These are phyloP conservation scores for Cliona cf. orientalis DNA, from an alignment of 37 sponge, comb jelly and placozoan species.

Conservation along the genomic window DNA sequence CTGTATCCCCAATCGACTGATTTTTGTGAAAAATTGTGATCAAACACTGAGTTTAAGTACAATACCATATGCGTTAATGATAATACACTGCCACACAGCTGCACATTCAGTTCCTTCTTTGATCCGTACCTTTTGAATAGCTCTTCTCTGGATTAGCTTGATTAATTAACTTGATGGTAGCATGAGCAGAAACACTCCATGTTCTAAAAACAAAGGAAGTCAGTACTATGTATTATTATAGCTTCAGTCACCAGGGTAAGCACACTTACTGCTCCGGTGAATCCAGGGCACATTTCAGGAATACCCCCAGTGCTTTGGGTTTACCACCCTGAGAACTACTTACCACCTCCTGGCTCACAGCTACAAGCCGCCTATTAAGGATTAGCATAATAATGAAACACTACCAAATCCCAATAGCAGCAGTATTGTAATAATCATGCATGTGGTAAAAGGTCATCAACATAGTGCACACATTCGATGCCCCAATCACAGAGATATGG, in stretches of 20 bases:
- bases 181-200: slow-evolving; percentile 11
- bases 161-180: slow-evolving; percentile 12
- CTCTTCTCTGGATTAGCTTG: slow-evolving; percentile 30
- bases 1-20: slow-evolving; percentile 48
- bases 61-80: background rate
- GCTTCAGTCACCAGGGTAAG: background rate
- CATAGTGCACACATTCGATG: too few relatives aligned
- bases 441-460: background rate
- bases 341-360: slow-evolving; percentile 17
- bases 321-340: slow-evolving; percentile 20
- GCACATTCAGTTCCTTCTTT: background rate
- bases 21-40: slow-evolving; percentile 12
- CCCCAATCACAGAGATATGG: too few relatives aligned
- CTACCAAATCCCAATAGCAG: too few relatives aligned
- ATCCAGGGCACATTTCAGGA: slow-evolving; percentile 14
- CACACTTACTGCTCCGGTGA: slow-evolving; percentile 11
- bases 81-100: too few relatives aligned
- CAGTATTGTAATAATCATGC: too few relatives aligned
- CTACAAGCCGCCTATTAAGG: slow-evolving; percentile 14
- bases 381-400: background rate
- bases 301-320: slow-evolving; percentile 26
- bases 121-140: slow-evolving; percentile 18
- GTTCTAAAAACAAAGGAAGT: background rate
- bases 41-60: slow-evolving; percentile 18
- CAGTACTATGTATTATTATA: background rate